Base-by-base conservation (phyloP, 2,113 vertebrate genomes). In the Actinemys pallida region DNA sequence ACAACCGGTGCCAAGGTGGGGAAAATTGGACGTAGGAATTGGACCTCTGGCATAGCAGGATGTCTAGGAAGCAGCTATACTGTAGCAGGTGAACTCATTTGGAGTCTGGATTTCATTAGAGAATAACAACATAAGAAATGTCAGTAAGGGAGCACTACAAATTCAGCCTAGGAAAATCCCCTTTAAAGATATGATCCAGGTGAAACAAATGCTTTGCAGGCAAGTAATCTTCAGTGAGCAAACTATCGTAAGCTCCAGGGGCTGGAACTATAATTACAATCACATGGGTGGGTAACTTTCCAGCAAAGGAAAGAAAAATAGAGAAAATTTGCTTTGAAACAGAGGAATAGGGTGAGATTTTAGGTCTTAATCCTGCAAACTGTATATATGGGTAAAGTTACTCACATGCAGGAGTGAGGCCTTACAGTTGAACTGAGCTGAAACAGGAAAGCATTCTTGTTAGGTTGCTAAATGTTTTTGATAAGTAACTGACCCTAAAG, bases 111-210 rank as follows among this genome's bases (percentile, higher is more conserved):
- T 98, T 98, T 98, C 97, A 97, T 96, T 97, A 90, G 81, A 95
- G 97, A 98, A 96, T 95, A 97, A 93, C 95, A 88, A 79, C 53
- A 69, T 94, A 97, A 97, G 95, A 96, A 97, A 97, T 95, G 95
- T 95, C 93, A 97, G 95, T 94, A 94, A 88, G 84, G 75, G 94
- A 98, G 89, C 95, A 85, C 96, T 95, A 94, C 72, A 97, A 94
- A 95, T 93, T 81, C 54, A 88, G 22, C 89, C 88, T 95, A 90
- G 90, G 94, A 89, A 97, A 96, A 96, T 95, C 97, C 92, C 93
- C 90, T 97, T 96, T 96, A 95, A 97, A 96, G 94, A 97, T 90
- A 88, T 94, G 92, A 96, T 87, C 94, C 91, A 95, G 95, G 98
- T 97, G 93, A 98, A 97, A 97, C 84, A 96, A 97, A 97, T 9